Evolutionary conservation across 2,113 vertebrate species (phyloP).

Genomic region (Aleadryas rufinucha): DNA sequence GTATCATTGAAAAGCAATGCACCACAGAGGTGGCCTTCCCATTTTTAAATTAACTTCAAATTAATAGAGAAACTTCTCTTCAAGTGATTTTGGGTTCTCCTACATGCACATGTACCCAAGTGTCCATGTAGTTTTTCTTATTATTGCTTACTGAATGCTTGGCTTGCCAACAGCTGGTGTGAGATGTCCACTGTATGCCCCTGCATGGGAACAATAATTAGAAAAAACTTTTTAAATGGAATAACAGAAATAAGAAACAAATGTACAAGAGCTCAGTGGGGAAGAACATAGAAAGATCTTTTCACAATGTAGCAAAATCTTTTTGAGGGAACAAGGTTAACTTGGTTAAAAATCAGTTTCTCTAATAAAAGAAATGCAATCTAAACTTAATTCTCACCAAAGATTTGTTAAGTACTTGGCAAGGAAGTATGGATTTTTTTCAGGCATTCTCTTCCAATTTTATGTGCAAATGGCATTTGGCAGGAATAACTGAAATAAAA

Average conservation of each 20-base stretch:
- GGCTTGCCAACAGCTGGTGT: background rate
- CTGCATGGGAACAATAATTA: background rate
- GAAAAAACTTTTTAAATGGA: background rate
- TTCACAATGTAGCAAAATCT: background rate
- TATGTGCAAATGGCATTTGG: background rate
- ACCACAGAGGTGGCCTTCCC: background rate
- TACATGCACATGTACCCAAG: background rate
- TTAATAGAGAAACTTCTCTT: background rate
- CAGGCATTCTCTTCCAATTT: constrained; percentile 17
- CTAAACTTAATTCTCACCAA: background rate
- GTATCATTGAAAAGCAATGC: background rate
- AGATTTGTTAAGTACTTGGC: constrained; percentile 3
- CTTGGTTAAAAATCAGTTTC: constrained; percentile 29
- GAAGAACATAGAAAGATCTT: background rate
- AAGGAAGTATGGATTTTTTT: constrained; percentile 37
- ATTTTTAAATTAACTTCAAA: background rate
- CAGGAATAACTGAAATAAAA: background rate
- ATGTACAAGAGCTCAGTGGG: background rate
- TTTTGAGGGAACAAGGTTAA: background rate
- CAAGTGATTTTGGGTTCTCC: background rate
- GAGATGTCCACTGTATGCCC: background rate
- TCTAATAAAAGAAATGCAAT: background rate
- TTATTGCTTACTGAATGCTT: background rate
- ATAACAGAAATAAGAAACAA: background rate
- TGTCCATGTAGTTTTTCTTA: background rate